Percentiles rank a stretch among this genome's conserved stretches.
phyloP scores from a whole-genome alignment of 2,888 invertebrate genomes.

The Meta bourneti region DNA sequence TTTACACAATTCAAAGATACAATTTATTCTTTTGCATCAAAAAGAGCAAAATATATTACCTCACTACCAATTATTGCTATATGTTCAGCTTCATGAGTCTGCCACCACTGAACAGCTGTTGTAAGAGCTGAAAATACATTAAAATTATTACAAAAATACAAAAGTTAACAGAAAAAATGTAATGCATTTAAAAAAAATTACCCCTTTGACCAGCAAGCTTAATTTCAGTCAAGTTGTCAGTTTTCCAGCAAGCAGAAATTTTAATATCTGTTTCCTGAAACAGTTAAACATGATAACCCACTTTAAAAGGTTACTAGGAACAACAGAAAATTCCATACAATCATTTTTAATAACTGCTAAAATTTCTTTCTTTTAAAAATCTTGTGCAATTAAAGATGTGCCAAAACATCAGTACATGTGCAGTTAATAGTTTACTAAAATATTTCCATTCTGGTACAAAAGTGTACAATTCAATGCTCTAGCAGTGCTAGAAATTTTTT shows the following conservation, averaged over 20 bases:
- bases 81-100: conserved; percentile 79
- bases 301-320: too few species aligned
- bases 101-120: conserved; percentile 80
- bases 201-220: conserved; percentile 74
- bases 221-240: conserved; percentile 75
- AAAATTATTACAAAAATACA: not conserved
- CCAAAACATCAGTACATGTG: too few species aligned
- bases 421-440: too few species aligned
- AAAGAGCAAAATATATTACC: conserved; percentile 31
- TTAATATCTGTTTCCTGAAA: conserved; percentile 59
- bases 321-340: too few species aligned
- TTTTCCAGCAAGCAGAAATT: conserved; percentile 65
- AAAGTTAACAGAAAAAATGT: not conserved
- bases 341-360: too few species aligned
- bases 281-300: too few species aligned
- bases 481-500: too few species aligned
- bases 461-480: too few species aligned
- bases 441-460: too few species aligned
- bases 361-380: too few species aligned
- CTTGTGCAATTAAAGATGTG: too few species aligned
- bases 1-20: not conserved
- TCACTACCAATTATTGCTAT: conserved; percentile 77
- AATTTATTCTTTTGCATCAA: not conserved
- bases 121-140: conserved; percentile 77
- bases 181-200: not conserved